Conservation (phyloP, 2,797 vertebrate genomes). For the Intellagama lesueurii region DNA sequence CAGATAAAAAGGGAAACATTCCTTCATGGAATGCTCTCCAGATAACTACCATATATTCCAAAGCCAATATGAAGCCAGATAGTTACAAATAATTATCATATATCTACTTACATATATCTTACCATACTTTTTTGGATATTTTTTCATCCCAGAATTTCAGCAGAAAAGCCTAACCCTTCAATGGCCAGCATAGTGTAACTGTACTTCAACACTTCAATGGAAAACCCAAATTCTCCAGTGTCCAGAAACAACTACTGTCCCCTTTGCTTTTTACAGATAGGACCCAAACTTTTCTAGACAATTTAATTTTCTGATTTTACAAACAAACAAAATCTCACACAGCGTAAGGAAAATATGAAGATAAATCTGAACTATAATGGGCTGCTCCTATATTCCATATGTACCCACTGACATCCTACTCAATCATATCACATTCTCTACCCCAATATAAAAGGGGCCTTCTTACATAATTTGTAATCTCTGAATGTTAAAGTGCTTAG, state of each 20-base stretch:
- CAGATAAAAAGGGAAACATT: constrained; percentile 59
- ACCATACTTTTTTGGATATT: constrained; percentile 61
- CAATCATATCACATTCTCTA: constrained; percentile 52
- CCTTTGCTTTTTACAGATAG: constrained; percentile 46
- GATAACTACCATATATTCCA: constrained; percentile 50
- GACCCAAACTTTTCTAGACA: constrained; percentile 35
- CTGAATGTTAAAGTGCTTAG: constrained; percentile 68
- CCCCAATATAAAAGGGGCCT: constrained; percentile 53
- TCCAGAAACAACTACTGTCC: constrained; percentile 24
- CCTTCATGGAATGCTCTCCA: constrained; percentile 55
- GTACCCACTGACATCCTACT: constrained; percentile 65
- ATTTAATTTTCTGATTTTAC: constrained; percentile 15
- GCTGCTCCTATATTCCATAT: constrained; percentile 54
- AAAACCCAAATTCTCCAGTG: constrained; percentile 48
- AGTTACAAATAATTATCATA: constrained; percentile 43
- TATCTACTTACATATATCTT: constrained; percentile 63
- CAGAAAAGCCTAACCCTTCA: constrained; percentile 46
- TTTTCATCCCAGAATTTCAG: background rate
- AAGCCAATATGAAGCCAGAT: constrained; percentile 55
- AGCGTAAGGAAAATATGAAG: constrained; percentile 54
- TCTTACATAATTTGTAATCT: constrained; percentile 60
- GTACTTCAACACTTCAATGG: background rate
- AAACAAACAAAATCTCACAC: constrained; percentile 39
- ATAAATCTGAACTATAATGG: constrained; percentile 61
- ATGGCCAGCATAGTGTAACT: constrained; percentile 26